Evolutionary conservation across 2,797 vertebrate species (phyloP), one percentile per base, ranked within the genome.

Genomic region (Diplodus sargus): DNA sequence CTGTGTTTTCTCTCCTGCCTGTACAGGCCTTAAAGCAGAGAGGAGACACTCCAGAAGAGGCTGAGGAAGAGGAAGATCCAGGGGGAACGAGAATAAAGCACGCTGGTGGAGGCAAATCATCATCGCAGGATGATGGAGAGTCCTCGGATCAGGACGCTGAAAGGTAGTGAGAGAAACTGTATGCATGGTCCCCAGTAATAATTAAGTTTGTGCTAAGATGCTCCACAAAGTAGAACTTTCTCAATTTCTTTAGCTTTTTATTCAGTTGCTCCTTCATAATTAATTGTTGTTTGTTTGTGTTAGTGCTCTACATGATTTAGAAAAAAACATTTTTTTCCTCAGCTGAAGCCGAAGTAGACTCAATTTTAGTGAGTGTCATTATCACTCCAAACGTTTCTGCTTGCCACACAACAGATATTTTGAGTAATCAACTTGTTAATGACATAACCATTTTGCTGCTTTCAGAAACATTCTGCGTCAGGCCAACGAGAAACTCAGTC

Each of bases 1-100:
- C 95, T 89, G 85, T 98, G 47, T 93, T 98, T 68, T 97, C 96
- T 78, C 95, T 96, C 75, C 91, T 99, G 45, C 96, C 97, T 57
- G 91, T 98, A n/a, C 90, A 92, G 87, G 94, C 95, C 84, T 85
- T 96, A 84, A 87, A 84, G 76, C 95, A 94, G 95, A 88, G 78
- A 77, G 94, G 88, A 85, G 90, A 79, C 0, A 17, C n/a, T 23
- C 71, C 75, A 49, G 70, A 69, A 75, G 64, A 83, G 60, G 52
- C 34, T 60, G 82, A 68, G 56, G 69, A 86, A 51, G 79, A 78
- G 64, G 90, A 94, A 79, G 92, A 90, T 87, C 74, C 81, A 51
- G 0, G 65, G 86, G 78, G 48, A 8, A 0, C 80, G 56, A 51
- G 90, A 56, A 83, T 43, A 52, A 84, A 78, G 60, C 63, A 20